Base-by-base conservation (phyloP, 35 echinoderm and acorn worm species). In the Ophioderma brevispina region DNA sequence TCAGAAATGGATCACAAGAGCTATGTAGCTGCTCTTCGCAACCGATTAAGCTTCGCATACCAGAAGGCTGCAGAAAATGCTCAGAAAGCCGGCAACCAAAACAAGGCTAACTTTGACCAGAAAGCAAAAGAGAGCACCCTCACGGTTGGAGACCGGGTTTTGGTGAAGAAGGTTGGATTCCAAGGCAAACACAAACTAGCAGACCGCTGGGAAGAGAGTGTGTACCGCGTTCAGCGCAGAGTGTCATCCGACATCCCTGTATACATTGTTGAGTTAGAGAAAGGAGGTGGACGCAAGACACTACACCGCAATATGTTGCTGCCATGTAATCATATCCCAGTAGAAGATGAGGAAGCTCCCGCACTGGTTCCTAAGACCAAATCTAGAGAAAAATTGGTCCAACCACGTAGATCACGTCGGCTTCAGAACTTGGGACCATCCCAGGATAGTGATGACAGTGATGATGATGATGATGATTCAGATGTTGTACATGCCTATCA, bases 131-230 rank as follows among this genome's bases (percentile, higher is more conserved):
- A 55, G 21, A 56, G 38, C 1, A 40, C 55, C 14, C 31, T 89
- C 19, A 31, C 13, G 8, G 23, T 31, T 13, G 82, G 82, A 23
- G 82, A 85, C 55, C 52, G 82, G 0, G 82, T 85, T 14, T 30
- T 85, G 35, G 82, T 85, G 55, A 85, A 64, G 33, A 85, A 85
- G 28, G 35, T 59, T 0, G 52, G 14, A 42, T 64, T 85, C 36
- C 82, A 37, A 10, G 82, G 82, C 1, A 85, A 85, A 36, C 82
- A 85, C 46, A 85, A 85, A 64, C 23, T 85, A 32, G 41, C 82
- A 11, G 50, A 85, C 52, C 28, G 82, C 56, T 85, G 46, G 46
- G 82, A 85, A 37, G 40, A 55, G 8, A 0, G 15, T 21, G 55
- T 55, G 21, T 59, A 85, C n/a, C 13, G 10, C 10, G 82, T 85